phyloP scores from a whole-genome alignment of 2,888 invertebrate species.

The Pachymerium ferrugineum region DNA sequence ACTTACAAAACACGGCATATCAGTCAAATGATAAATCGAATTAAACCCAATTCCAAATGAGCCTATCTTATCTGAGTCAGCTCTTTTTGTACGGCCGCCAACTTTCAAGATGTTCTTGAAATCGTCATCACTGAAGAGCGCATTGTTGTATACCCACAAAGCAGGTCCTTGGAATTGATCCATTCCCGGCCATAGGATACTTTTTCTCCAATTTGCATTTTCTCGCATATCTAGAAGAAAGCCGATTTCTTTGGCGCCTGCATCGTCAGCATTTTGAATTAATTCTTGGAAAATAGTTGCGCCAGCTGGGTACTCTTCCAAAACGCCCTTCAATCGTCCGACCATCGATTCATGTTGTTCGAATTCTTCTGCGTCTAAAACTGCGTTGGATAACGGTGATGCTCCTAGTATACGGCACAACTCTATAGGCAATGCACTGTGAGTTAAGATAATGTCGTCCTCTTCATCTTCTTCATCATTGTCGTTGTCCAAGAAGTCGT shows the following conservation, averaged over 20 bases:
- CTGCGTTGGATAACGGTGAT: neutral
- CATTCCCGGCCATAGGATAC: neutral
- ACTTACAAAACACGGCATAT: neutral
- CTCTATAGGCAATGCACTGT: neutral
- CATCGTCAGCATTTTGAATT: neutral
- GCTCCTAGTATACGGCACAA: neutral
- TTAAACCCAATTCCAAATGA: neutral
- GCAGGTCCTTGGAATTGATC: neutral
- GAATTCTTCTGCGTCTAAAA: neutral
- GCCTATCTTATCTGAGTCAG: neutral
- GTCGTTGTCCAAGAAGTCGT: neutral
- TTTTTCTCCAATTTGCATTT: neutral
- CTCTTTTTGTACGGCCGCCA: neutral
- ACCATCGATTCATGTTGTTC: neutral
- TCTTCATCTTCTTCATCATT: neutral
- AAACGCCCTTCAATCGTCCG: neutral
- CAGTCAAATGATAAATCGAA: neutral
- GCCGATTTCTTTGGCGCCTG: neutral
- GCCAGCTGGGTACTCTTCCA: neutral
- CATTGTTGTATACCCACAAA: neutral
- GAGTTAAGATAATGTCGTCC: neutral
- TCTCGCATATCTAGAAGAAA: neutral
- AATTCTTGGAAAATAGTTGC: neutral
- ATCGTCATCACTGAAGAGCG: neutral
- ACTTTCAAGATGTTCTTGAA: neutral